Percentiles rank a stretch among this genome's conserved stretches.
Evolutionary conservation across 2,113 vertebrate genomes (phyloP).

Genomic region (Felis catus): DNA sequence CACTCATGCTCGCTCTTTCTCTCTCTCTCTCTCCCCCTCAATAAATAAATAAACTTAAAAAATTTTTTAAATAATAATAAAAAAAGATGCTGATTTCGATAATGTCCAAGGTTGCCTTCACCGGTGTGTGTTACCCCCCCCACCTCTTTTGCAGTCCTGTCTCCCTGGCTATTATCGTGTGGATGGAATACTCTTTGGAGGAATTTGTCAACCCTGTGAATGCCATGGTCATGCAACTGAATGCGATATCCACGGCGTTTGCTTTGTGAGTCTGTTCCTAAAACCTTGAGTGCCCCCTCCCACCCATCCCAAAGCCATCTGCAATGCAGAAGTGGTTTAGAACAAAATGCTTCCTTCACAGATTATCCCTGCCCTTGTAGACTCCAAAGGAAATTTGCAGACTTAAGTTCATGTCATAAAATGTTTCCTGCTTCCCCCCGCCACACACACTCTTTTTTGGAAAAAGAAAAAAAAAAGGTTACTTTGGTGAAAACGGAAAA

Average conservation of each 20-base stretch:
- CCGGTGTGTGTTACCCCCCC: fast-evolving
- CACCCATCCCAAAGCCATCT: background rate
- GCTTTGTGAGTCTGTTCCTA: constrained; percentile 87
- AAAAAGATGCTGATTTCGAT: background rate
- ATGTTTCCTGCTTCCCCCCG: background rate
- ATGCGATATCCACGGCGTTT: constrained; percentile 90
- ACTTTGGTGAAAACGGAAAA: background rate
- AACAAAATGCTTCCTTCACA: background rate
- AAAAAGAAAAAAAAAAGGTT: background rate
- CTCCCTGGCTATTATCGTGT: constrained; percentile 92
- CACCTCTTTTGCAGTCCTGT: constrained; percentile 85
- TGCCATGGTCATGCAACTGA: constrained; percentile 91
- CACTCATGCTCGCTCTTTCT: no score
- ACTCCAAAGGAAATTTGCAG: background rate
- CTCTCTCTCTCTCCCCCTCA: no score
- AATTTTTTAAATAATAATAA: no score
- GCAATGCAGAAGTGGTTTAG: background rate
- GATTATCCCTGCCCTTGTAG: background rate
- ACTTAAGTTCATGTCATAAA: background rate
- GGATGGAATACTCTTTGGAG: constrained; percentile 94
- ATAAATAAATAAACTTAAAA: no score
- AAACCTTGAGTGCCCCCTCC: background rate
- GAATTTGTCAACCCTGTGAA: constrained; percentile 94
- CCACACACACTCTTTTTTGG: background rate
- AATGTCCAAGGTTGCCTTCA: background rate